phyloP scores from a whole-genome alignment of 1,140 invertebrate genomes.

The Lasioglossum albipes region DNA sequence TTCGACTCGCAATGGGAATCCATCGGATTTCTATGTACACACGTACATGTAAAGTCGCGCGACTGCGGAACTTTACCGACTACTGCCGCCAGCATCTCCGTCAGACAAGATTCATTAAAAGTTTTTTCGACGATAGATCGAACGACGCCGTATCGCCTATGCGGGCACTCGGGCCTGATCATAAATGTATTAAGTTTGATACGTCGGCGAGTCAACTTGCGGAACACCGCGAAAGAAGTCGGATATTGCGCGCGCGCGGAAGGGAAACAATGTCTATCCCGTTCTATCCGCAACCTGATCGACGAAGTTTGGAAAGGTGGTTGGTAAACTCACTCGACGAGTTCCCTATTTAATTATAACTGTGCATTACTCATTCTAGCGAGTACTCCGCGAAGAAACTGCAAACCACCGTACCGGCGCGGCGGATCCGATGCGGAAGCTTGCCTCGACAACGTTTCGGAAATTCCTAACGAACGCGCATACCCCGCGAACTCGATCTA shows the following conservation, averaged over 20 bases:
- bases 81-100: background rate
- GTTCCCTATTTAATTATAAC: constrained; percentile 42
- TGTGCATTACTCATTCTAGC: constrained; percentile 27
- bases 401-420: background rate
- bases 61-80: background rate
- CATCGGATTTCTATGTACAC: background rate
- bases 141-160: too few species aligned
- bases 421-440: background rate
- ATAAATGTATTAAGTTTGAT: background rate
- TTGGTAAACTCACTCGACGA: constrained; percentile 36
- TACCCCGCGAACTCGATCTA: background rate
- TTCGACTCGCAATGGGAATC: background rate
- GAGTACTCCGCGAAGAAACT: constrained; percentile 13
- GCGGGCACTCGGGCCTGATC: background rate
- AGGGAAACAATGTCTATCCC: constrained; percentile 4
- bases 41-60: too few species aligned
- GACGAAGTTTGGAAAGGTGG: constrained; percentile 37
- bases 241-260: background rate
- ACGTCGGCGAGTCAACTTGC: background rate
- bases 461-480: background rate
- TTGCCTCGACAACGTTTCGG: constrained; percentile 12
- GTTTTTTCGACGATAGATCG: background rate
- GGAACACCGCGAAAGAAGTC: background rate
- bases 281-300: constrained; percentile 9
- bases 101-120: background rate